Base-by-base conservation (phyloP, 2,888 invertebrate species). In the Embidobia sp. region DNA sequence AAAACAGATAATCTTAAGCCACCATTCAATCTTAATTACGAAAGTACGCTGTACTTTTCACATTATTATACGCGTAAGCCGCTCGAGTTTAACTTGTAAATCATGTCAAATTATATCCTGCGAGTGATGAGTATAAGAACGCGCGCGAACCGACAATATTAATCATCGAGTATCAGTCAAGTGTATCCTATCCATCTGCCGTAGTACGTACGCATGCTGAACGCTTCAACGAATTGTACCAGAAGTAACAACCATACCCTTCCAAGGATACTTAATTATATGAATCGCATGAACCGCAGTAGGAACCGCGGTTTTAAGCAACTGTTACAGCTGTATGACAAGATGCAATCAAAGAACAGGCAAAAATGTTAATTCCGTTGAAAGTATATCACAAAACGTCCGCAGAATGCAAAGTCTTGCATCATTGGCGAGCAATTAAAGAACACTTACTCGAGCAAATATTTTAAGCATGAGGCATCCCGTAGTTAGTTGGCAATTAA, bases 71-170 rank as follows among this genome's bases (percentile, higher is more conserved):
- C 16, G 19, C n/a, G n/a, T 3, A 15, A 22, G 8, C 22, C 8
- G 11, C 29, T 22, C 4, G 59, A 37, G 61, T 61, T 61, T 18
- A 22, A 27, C 48, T 35, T 61, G 48, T 48, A 61, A 48, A 48
- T 61, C 22, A 27, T 37, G 35, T 61, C 27, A 61, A 61, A 61
- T 61, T 61, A 61, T 27, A 61, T 18, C 48, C 11, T 61, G 4
- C 35, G 22, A 48, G 37, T 48, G 61, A 61, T 46, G 48, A 37
- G 48, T 61, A 27, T 4, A 22, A 33, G 35, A 35, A 46, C 26
- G 26, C 22, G 16, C 46, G 35, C 3, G 22, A 61, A 48, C 35
- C 37, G 29, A 44, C 37, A 26, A 44, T 48, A 46, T 48, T 48
- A 61, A 61, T 61, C 46, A 61, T 11, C 27, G 13, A 10, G 26